Evolutionary conservation across 2,888 invertebrate genomes (phyloP).

Genomic region (Thymelicus lineola): DNA sequence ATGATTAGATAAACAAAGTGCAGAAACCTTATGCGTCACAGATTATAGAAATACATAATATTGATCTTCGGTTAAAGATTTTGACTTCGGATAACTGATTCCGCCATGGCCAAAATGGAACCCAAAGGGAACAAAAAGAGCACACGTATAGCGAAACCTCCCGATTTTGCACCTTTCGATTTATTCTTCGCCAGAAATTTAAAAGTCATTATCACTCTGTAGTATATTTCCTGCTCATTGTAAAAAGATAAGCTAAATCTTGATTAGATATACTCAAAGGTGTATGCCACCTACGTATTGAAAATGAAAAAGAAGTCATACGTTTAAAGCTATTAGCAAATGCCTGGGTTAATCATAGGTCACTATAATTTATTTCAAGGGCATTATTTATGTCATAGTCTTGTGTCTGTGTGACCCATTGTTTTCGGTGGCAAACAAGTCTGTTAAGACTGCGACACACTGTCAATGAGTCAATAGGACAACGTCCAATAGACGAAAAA

Average conservation of each 20-base stretch:
- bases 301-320: slow-evolving; percentile 9
- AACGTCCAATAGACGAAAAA: too few species aligned
- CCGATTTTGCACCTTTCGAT: too few species aligned
- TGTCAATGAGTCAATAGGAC: too few species aligned
- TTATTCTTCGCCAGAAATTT: too few species aligned
- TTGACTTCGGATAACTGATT: neutral
- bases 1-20: slow-evolving; percentile 25
- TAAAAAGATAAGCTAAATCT: neutral
- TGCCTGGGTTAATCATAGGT: slow-evolving; percentile 71
- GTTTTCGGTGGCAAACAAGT: neutral
- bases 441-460: neutral
- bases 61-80: neutral
- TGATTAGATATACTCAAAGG: neutral
- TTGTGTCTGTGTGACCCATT: neutral
- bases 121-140: neutral
- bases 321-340: slow-evolving; percentile 48
- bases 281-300: too few species aligned
- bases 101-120: neutral
- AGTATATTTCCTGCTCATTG: too few species aligned
- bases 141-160: too few species aligned
- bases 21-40: slow-evolving; percentile 6
- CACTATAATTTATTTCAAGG: slow-evolving; percentile 65
- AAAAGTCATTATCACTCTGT: too few species aligned
- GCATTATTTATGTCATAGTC: slow-evolving; percentile 41
- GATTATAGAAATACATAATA: neutral